Base-by-base conservation (phyloP, 1,140 invertebrate species). In the Asobara japonica region DNA sequence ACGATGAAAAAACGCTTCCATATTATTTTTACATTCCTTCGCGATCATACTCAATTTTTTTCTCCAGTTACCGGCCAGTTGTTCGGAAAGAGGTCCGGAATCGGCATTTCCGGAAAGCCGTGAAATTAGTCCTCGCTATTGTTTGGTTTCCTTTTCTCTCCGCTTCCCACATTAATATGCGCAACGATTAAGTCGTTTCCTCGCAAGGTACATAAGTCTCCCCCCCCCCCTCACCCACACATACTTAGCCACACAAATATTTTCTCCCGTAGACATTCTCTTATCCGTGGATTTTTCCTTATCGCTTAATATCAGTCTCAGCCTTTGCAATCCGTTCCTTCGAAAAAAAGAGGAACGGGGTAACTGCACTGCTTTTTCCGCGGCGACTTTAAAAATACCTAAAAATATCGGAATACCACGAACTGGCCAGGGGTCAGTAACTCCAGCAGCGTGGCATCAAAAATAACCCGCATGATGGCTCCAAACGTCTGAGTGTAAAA, bases 381-480 rank as follows among this genome's bases (percentile, higher is more conserved):
- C 48, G 2, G n/a, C 13, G 30, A 3, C n/a, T 36, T 69, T 86
- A n/a, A n/a, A n/a, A n/a, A n/a, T n/a, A n/a, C n/a, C n/a, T 87
- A 86, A 86, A 86, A 86, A 86, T 86, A 85, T 51, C 65, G 41
- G 25, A 62, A 65, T 62, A 79, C 79, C 80, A 82, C 78, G 77
- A 74, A 77, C 85, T 87, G 85, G 82, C 85, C 86, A 87, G 84
- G 83, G 86, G 86, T 87, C 85, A 87, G 79, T 87, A 80, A 87
- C 86, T 84, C 80, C 83, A 80, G 74, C 78, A 78, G 75, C 76
- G 73, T 27, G 18, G 76, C 69, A 71, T 73, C 82, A 83, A 87
- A 86, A 87, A 87, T 87, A 87, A 82, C 83, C 71, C 76, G 82
- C 82, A 83, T 76, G 78, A 56, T 56, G 10, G 27, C 16, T 31